Conservation (phyloP, 2,797 vertebrate genomes). For the Myiotriccus ornatus region DNA sequence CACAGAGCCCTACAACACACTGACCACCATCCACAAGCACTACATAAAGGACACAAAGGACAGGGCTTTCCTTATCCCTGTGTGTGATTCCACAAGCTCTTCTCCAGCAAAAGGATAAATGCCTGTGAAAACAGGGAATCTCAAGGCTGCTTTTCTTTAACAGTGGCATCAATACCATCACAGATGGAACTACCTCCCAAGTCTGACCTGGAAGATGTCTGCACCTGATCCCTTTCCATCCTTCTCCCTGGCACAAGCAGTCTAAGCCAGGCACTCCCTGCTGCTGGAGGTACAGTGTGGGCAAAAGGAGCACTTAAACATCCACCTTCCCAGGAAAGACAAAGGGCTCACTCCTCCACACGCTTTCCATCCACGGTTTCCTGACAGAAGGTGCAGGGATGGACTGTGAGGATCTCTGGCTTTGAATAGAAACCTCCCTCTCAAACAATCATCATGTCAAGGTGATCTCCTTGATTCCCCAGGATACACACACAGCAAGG, state of each 20-base stretch:
- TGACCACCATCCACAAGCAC: neutral
- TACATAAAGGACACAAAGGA: neutral
- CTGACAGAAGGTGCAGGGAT: neutral
- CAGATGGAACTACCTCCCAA: neutral
- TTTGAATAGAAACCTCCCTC: neutral
- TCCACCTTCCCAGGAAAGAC: neutral
- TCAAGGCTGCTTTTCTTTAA: neutral
- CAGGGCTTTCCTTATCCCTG: neutral
- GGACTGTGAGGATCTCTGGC: neutral
- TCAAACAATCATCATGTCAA: neutral
- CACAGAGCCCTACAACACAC: neutral
- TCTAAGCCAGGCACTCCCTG: neutral
- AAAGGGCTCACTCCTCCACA: neutral
- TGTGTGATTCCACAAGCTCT: neutral
- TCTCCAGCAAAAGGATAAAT: neutral
- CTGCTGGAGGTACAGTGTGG: neutral
- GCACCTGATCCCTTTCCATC: neutral
- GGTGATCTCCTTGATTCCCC: neutral
- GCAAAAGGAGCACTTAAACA: neutral
- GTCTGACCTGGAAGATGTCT: neutral
- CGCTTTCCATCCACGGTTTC: neutral
- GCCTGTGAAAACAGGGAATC: neutral
- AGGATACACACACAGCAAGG: neutral
- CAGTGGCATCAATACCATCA: neutral
- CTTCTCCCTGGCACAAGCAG: neutral